Conservation (phyloP, 2,797 vertebrate genomes). For the Staurois parvus region DNA sequence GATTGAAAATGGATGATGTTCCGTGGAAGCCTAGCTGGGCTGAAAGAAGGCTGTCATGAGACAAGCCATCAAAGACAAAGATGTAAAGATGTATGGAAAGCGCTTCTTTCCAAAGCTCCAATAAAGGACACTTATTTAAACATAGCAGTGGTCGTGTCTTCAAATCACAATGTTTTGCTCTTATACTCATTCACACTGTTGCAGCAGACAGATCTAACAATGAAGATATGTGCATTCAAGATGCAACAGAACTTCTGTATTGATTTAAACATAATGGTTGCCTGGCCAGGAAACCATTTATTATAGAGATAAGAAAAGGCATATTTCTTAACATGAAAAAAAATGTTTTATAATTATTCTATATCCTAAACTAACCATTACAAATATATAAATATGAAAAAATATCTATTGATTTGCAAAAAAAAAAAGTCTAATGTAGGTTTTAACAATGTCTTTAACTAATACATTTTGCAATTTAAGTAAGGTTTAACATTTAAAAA, state of each 20-base stretch:
- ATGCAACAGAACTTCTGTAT: constrained; percentile 11
- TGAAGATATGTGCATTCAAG: constrained; percentile 34
- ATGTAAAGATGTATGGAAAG: constrained; percentile 42
- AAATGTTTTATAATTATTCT: neutral
- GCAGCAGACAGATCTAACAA: constrained; percentile 23
- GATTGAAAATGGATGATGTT: constrained; percentile 32
- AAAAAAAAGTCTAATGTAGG: too few species aligned
- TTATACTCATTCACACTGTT: constrained; percentile 17
- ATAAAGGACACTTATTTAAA: constrained; percentile 49
- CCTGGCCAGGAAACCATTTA: constrained; percentile 5
- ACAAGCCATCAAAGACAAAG: constrained; percentile 45
- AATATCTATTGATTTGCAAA: neutral
- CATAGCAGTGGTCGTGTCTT: constrained; percentile 29
- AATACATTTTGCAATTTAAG: too few species aligned
- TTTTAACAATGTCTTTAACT: too few species aligned
- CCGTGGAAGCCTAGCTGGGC: constrained; percentile 19
- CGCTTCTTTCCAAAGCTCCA: constrained; percentile 22
- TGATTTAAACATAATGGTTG: constrained; percentile 29
- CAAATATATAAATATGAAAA: neutral
- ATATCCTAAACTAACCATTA: neutral
- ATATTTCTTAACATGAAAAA: neutral
- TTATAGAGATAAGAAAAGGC: neutral
- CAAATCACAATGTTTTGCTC: constrained; percentile 34
- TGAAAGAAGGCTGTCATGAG: constrained; percentile 39
- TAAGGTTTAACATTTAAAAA: too few species aligned